Conservation (phyloP, 2,888 invertebrate species). For the Teinopalpus imperialis region DNA sequence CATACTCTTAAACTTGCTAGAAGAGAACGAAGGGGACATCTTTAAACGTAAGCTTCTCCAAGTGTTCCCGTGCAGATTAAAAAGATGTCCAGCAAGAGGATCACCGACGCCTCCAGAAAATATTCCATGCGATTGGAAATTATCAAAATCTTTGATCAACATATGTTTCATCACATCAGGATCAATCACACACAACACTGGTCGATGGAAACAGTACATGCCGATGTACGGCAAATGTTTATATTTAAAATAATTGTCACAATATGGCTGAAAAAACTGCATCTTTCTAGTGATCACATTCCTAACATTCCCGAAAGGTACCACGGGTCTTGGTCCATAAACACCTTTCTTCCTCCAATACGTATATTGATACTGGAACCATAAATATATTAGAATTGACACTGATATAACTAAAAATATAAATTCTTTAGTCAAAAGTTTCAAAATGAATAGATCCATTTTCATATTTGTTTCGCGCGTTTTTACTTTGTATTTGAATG, state of each 20-base stretch:
- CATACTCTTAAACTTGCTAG: conserved; percentile 85
- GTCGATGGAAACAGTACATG: conserved; percentile 83
- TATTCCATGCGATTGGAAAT: conserved; percentile 85
- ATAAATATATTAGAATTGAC: conserved; percentile 40
- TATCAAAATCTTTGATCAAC: conserved; percentile 82
- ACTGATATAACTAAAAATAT: conserved; percentile 39
- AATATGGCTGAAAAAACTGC: conserved; percentile 83
- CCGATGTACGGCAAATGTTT: conserved; percentile 79
- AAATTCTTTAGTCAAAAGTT: conserved; percentile 29
- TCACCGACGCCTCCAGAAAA: conserved; percentile 83
- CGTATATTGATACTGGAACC: conserved; percentile 57
- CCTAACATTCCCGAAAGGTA: conserved; percentile 84
- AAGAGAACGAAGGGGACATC: conserved; percentile 85
- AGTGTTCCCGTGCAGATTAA: conserved; percentile 77
- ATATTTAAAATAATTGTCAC: conserved; percentile 80
- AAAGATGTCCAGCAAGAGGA: conserved; percentile 82
- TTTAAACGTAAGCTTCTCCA: conserved; percentile 85
- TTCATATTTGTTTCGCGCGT: conserved; percentile 1
- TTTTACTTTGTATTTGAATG: conserved; percentile 4
- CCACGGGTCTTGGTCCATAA: conserved; percentile 75
- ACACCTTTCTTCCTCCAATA: conserved; percentile 84
- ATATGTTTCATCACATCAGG: conserved; percentile 83
- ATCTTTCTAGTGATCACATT: conserved; percentile 76
- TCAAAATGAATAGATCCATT: conserved; percentile 25
- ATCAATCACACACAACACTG: conserved; percentile 84